Evolutionary conservation across 1,140 invertebrate species (phyloP), one percentile per base, ranked within the genome.

Genomic region (Heliconius hermathena): DNA sequence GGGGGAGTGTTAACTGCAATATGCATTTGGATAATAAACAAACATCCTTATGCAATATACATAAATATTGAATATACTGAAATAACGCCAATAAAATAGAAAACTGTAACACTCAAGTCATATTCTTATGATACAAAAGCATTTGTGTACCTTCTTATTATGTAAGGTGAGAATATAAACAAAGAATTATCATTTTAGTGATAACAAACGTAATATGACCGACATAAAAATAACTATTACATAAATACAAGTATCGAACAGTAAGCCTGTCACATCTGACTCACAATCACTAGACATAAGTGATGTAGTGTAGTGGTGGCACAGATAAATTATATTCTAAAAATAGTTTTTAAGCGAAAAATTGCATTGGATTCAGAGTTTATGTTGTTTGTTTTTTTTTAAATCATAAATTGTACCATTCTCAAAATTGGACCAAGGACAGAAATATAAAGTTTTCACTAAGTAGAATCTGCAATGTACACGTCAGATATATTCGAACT

Each of bases 131-230:
- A 66, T 66, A 66, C 4, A 26, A 66, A 66, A 60, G 57, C 22
- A 60, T 60, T 60, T 60, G 3, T 26, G 8, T 60, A 60, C 13
- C 9, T 60, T 60, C 22, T 26, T 22, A 22, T 60, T 60, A 60
- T 22, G 57, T 60, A 60, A 60, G 57, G 57, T 60, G n/a, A 73
- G 41, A 46, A 73, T 46, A 73, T 49, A 52, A 74, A 74, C 73
- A 29, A 54, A 54, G 26, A 57, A 75, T 33, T 66, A 66, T 76
- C 57, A 76, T 60, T 46, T 18, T n/a, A n/a, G 38, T 66, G 74
- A 76, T 66, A 76, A 76, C 18, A 76, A 38, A 66, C 74, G 74
- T 76, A 75, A 66, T 66, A 66, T 66, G 60, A 66, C 22, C 60
- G 74, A 36, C 60, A 76, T 52, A 52, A 20, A 18, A 5, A 52